These are phyloP conservation scores for Thumatha senex DNA, from an alignment of 2,888 invertebrate genomes.

Conservation along the genomic window DNA sequence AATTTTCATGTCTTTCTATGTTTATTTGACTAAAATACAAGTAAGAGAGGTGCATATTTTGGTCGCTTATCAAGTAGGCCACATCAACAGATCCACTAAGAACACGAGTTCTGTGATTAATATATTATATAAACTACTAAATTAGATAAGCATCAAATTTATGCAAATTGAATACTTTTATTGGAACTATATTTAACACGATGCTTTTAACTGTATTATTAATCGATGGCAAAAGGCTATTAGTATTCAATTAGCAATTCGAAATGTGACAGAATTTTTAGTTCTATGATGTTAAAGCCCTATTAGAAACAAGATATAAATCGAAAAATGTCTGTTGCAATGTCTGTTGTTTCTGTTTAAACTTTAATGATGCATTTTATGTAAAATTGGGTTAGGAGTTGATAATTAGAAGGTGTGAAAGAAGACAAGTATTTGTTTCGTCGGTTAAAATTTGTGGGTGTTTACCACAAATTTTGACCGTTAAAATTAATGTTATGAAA, in stretches of 20 bases:
- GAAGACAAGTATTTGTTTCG: slow-evolving; percentile 27
- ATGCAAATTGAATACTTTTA: slow-evolving; percentile 70
- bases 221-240: slow-evolving; percentile 57
- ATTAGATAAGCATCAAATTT: slow-evolving; percentile 59
- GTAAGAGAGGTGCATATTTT: too few species aligned
- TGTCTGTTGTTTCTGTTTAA: slow-evolving; percentile 47
- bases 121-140: slow-evolving; percentile 64
- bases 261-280: slow-evolving; percentile 58
- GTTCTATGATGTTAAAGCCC: slow-evolving; percentile 34
- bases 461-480: too few species aligned
- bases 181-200: slow-evolving; percentile 70
- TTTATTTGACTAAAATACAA: too few species aligned
- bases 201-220: slow-evolving; percentile 61
- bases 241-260: slow-evolving; percentile 70
- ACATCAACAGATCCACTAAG: slow-evolving; percentile 47
- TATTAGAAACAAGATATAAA: slow-evolving; percentile 45
- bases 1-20: too few species aligned
- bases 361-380: slow-evolving; percentile 53
- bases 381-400: slow-evolving; percentile 48
- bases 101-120: slow-evolving; percentile 64
- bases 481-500: too few species aligned
- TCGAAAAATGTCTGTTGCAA: slow-evolving; percentile 46
- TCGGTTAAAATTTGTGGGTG: not conserved
- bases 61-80: not conserved
- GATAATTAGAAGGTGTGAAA: slow-evolving; percentile 54